A percentile compares a stretch with the other conserved stretches of the same genome.
These are phyloP conservation scores for Tetragonisca angustula DNA, from an alignment of 2,888 invertebrate genomes.

Conservation along the genomic window DNA sequence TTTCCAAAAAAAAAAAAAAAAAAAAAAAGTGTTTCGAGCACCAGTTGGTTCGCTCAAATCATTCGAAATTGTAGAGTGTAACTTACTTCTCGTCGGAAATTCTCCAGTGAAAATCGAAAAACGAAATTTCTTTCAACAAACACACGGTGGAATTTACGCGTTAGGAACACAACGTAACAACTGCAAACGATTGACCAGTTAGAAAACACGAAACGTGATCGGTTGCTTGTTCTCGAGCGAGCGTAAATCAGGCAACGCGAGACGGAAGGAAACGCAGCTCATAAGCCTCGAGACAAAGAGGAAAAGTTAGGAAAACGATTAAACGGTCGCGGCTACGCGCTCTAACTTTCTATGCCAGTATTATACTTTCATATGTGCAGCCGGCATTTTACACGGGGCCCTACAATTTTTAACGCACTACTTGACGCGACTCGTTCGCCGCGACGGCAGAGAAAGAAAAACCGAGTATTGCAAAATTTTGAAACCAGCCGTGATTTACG, in stretches of 20 bases:
- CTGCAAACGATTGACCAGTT: neutral
- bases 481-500: neutral
- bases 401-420: constrained; percentile 41
- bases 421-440: constrained; percentile 5
- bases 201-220: neutral
- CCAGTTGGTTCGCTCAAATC: neutral
- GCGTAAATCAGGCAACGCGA: neutral
- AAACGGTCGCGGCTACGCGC: constrained; percentile 10
- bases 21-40: no score
- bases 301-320: constrained; percentile 35
- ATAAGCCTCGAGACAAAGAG: constrained; percentile 12
- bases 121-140: neutral
- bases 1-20: no score
- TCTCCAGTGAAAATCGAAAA: neutral
- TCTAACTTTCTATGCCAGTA: constrained; percentile 50
- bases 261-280: constrained; percentile 10
- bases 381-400: neutral
- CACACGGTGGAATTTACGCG: neutral
- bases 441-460: no score
- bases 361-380: constrained; percentile 49
- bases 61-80: neutral
- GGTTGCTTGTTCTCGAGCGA: neutral
- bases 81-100: neutral
- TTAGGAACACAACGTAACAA: neutral
- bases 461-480: neutral